Conservation (phyloP, 2,888 invertebrate species). For the Ptilodon capucinus region DNA sequence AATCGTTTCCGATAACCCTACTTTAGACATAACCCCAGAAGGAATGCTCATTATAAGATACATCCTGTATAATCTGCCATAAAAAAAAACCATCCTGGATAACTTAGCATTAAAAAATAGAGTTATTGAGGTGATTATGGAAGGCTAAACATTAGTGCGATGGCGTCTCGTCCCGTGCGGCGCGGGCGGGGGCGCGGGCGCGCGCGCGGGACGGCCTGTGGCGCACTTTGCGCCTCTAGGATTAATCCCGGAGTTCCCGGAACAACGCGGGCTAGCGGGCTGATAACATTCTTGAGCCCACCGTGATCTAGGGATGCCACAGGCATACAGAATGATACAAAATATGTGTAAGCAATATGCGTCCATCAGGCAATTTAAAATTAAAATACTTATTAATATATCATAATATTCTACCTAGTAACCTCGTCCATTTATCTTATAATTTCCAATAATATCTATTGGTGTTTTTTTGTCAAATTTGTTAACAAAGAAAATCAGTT, state of each 20-base stretch:
- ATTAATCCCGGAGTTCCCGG: constrained; percentile 43
- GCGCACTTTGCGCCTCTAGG: constrained; percentile 36
- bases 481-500: no score
- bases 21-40: neutral
- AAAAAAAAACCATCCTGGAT: neutral
- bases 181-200: constrained; percentile 1
- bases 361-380: no score
- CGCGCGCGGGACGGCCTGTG: constrained; percentile 29
- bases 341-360: neutral
- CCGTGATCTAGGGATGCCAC: constrained; percentile 2
- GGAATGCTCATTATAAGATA: neutral
- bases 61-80: neutral
- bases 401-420: no score
- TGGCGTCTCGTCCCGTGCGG: constrained; percentile 10
- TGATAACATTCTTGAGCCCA: constrained; percentile 37
- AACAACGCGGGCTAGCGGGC: constrained; percentile 15
- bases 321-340: constrained; percentile 7
- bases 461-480: no score
- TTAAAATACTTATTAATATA: no score
- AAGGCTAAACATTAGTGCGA: neutral
- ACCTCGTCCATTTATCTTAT: no score
- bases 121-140: neutral
- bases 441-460: no score
- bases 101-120: neutral
- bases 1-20: neutral